Percentiles rank a stretch among this genome's conserved stretches.
phyloP scores from a whole-genome alignment of 2,888 invertebrate species.

The Drosophila demipolita region DNA sequence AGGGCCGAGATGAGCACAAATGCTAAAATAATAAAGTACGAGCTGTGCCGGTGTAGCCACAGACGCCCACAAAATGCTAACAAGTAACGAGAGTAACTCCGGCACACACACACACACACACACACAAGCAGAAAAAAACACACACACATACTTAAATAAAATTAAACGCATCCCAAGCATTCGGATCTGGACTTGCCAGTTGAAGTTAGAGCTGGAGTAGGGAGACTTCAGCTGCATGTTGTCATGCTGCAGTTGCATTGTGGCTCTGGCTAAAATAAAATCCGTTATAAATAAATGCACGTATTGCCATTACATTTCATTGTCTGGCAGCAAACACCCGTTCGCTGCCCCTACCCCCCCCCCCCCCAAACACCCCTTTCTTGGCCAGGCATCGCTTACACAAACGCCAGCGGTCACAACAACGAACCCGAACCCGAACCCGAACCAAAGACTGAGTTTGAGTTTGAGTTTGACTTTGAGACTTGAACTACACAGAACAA shows the following conservation, averaged over 20 bases:
- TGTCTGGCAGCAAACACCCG: slow-evolving; percentile 46
- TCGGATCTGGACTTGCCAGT: slow-evolving; percentile 34
- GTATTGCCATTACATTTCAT: slow-evolving; percentile 75
- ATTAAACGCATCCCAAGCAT: slow-evolving; percentile 30
- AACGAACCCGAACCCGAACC: slow-evolving; percentile 16
- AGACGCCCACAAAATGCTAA: slow-evolving; percentile 74
- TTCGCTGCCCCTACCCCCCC: background rate
- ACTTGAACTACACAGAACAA: background rate
- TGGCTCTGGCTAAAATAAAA: slow-evolving; percentile 28
- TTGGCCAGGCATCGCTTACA: slow-evolving; percentile 17
- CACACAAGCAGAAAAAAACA: slow-evolving; percentile 1
- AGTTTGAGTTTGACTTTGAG: slow-evolving; percentile 1
- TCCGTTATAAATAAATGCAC: slow-evolving; percentile 77
- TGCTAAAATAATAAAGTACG: slow-evolving; percentile 48
- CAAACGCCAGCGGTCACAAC: slow-evolving; percentile 39
- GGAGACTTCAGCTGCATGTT: slow-evolving; percentile 34
- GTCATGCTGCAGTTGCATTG: slow-evolving; percentile 47
- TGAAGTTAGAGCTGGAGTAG: slow-evolving; percentile 2
- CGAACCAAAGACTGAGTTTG: slow-evolving; percentile 1
- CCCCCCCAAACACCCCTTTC: background rate
- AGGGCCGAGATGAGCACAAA: slow-evolving; percentile 33
- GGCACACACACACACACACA: slow-evolving; percentile 8
- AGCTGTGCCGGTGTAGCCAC: slow-evolving; percentile 32
- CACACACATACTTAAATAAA: background rate
- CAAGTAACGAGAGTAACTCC: slow-evolving; percentile 58